Base-by-base conservation (phyloP, 2,113 vertebrate species). In the Tupaia tana region DNA sequence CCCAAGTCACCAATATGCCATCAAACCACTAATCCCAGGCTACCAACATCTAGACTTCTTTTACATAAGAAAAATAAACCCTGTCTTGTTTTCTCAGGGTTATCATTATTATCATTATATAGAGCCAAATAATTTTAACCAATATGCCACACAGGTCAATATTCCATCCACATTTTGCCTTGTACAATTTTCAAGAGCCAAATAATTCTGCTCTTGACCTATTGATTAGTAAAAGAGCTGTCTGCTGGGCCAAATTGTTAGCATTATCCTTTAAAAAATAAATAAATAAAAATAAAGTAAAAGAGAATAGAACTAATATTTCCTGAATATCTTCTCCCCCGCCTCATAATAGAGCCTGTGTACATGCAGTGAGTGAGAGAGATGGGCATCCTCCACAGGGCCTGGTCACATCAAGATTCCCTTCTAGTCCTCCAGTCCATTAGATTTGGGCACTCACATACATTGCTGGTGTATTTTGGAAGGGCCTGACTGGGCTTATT, bases 41-140 rank as follows among this genome's bases (percentile, higher is more conserved):
- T 61, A 31, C 24, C 43, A 78, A 75, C 18, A 18, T 74, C 31
- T 75, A 27, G 27, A 91, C 54, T 77, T 82, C 54, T 77, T 82
- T 34, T 29, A 73, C 6, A 11, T 64, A 29, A 81, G 58, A 56
- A 56, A 7, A 86, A 78, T 16, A 63, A 86, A 19, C 7, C 43
- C 43, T 43, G 43, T 78, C 7, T 80, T 77, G 16, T 10, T 11
- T 24, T 34, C 19, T 63, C 9, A 22, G 29, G 7, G 22, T 83
- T 77, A 43, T 43, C 43, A 43, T 43, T 43, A 43, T n/a, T 25
- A 31, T 19, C 54, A 63, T 63, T 69, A 29, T 61, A 52, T 77
- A 22, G 34, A 61, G 22, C n/a, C 83, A 91, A 69, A 81, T 91
- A 86, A 67, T 80, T 29, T 67, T 90, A 86, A 80, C 19, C 52